Percentiles rank a stretch among this genome's conserved stretches.
These are phyloP conservation scores for Anguilla marmorata DNA, from an alignment of 2,797 vertebrate species.

Conservation along the genomic window DNA sequence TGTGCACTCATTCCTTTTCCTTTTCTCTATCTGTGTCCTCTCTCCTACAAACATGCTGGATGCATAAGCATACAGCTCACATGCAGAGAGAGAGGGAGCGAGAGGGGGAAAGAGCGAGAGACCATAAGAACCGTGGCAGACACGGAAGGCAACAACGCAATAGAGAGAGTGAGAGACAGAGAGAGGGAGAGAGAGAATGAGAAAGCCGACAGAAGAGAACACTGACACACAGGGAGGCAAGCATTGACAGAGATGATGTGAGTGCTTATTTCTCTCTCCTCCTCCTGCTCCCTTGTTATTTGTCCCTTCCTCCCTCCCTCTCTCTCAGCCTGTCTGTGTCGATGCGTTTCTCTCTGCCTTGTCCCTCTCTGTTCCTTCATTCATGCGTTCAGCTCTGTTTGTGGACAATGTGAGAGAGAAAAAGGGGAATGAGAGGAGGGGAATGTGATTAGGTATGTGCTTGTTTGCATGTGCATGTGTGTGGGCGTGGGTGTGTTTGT, in stretches of 20 bases:
- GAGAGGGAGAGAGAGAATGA: conserved; percentile 9
- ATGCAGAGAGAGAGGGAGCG: conserved; percentile 36
- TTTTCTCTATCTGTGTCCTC: background rate
- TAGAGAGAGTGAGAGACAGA: conserved; percentile 21
- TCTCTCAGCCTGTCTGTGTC: background rate
- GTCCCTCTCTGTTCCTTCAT: conserved; percentile 4
- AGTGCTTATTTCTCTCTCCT: background rate
- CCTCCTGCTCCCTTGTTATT: background rate
- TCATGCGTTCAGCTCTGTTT: conserved; percentile 9
- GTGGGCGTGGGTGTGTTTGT: background rate
- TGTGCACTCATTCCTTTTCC: background rate
- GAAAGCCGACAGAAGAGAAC: conserved; percentile 13
- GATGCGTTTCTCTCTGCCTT: background rate
- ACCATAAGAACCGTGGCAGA: background rate
- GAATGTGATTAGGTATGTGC: background rate
- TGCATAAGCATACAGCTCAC: background rate
- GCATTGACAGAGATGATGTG: conserved; percentile 21
- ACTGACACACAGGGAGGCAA: conserved; percentile 20
- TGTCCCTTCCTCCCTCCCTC: conserved; percentile 49
- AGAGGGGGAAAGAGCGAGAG: conserved; percentile 46
- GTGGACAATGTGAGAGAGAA: conserved; percentile 9
- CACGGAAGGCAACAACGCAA: conserved; percentile 15
- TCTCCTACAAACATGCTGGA: background rate
- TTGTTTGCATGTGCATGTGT: conserved; percentile 24
- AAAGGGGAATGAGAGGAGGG: background rate